Evolutionary conservation across 2,113 vertebrate species (phyloP), one percentile per base, ranked within the genome.

Genomic region (Pavo muticus): DNA sequence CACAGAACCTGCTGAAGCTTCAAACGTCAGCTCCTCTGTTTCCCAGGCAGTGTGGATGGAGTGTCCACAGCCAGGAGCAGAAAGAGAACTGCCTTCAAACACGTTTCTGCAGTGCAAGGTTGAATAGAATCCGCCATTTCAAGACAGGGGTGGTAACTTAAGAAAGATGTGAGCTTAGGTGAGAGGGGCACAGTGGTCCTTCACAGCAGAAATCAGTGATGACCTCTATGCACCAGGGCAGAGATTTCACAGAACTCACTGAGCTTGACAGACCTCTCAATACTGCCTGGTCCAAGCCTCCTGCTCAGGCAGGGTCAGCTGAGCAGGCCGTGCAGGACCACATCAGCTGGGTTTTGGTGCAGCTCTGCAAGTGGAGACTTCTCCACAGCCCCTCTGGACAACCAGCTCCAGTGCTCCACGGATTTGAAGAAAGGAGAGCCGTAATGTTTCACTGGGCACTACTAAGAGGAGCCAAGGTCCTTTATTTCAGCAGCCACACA

Each of bases 141-240:
- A 52, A 76, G 35, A 32, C 4, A 39, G 0, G 23, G 23, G 39
- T 0, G 6, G 25, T 6, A 64, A n/a, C 10, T 39, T 6, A 21
- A 54, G 39, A 67, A 21, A 48, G n/a, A 9, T 21, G 47, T 23
- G 27, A 59, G 64, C 59, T 18, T 13, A 65, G 50, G 21, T 4
- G 35, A 40, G 45, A 82, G 29, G 9, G 27, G 20, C 39, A 45
- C 50, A 9, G 50, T 0, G 67, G 29, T 10, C 54, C 56, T n/a
- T 57, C 20, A 11, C 12, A 54, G n/a, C 54, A 91, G 39, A 24
- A 52, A 40, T 27, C 47, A 37, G 40, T 5, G 39, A 59, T 23
- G 70, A 14, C 14, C 39, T 67, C n/a, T 14, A 5, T 27, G 45
- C 2, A n/a, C 30, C 45, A 63, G n/a, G 45, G 15, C 81, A 82